A percentile compares a stretch with the other conserved stretches of the same genome.
These are phyloP conservation scores for Corydoras sp. DNA, from an alignment of 2,113 vertebrate genomes.

Conservation along the genomic window DNA sequence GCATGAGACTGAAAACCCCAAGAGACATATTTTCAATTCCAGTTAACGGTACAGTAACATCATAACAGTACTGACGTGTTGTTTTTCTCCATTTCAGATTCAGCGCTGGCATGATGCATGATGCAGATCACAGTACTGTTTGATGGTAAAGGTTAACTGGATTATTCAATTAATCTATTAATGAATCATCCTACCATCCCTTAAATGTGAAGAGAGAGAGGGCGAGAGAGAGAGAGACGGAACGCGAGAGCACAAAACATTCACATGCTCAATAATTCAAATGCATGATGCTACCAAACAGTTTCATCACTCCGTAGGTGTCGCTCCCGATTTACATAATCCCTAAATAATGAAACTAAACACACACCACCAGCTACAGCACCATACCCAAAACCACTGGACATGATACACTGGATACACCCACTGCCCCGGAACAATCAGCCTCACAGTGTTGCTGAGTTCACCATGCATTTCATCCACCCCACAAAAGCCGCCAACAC, in stretches of 20 bases:
- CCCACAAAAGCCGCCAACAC: constrained; percentile 27
- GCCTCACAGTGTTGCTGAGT: constrained; percentile 20
- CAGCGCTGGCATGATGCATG: constrained; percentile 34
- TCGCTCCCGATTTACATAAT: background rate
- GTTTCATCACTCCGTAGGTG: constrained; percentile 24
- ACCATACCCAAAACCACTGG: constrained; percentile 11
- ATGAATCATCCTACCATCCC: constrained; percentile 17
- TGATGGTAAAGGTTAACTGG: constrained; percentile 40
- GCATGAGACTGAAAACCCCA: no score
- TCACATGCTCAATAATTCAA: constrained; percentile 62
- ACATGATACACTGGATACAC: constrained; percentile 23
- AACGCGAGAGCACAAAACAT: constrained; percentile 11
- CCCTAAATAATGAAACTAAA: background rate
- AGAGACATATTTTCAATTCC: no score
- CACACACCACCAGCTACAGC: background rate
- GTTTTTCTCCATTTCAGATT: constrained; percentile 15
- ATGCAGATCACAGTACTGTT: constrained; percentile 23
- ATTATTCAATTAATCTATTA: constrained; percentile 29
- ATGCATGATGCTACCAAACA: constrained; percentile 40
- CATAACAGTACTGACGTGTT: constrained; percentile 1
- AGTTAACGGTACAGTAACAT: no score
- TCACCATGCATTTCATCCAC: constrained; percentile 23
- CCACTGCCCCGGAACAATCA: constrained; percentile 26
- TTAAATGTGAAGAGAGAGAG: constrained; percentile 20
- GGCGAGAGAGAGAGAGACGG: constrained; percentile 10